phyloP scores from a whole-genome alignment of 2,797 vertebrate species.

The Tapera naevia region DNA sequence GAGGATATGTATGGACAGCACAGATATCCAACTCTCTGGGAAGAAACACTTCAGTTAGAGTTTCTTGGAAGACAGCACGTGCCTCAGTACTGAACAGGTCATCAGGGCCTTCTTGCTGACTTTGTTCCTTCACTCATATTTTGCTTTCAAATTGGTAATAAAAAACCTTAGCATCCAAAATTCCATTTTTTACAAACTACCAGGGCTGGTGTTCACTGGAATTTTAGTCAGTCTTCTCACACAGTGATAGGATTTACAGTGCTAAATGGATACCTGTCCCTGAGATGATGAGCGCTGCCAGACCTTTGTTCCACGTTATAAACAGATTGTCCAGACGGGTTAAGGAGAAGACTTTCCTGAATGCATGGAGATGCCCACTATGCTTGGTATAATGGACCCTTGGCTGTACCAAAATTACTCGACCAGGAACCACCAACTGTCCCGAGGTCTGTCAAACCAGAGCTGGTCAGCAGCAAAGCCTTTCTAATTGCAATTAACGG shows the following conservation, averaged over 20 bases:
- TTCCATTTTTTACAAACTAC: not conserved
- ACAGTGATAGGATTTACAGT: not conserved
- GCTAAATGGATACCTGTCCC: not conserved
- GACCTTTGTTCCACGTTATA: not conserved
- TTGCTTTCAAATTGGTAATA: not conserved
- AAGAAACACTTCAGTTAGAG: not conserved
- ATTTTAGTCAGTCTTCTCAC: not conserved
- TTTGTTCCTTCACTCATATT: not conserved
- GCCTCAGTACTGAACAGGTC: not conserved
- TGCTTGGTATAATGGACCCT: not conserved
- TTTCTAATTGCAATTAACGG: constrained; percentile 74
- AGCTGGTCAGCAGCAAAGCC: not conserved
- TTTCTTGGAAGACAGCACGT: not conserved
- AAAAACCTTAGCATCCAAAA: not conserved
- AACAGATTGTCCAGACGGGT: not conserved
- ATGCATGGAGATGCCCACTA: not conserved
- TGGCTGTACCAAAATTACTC: constrained; percentile 11
- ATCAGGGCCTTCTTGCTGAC: accelerated
- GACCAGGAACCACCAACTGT: not conserved
- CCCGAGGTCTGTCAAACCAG: constrained; percentile 16
- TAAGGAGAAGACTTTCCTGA: not conserved
- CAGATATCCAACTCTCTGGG: not conserved
- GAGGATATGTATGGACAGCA: not conserved
- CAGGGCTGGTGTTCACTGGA: not conserved
- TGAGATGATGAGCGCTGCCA: too few relatives aligned